Percentiles rank a stretch among this genome's conserved stretches.
Evolutionary conservation across 92 coral and sea anemone species (phyloP).

Genomic region (Heliopora coerulea): DNA sequence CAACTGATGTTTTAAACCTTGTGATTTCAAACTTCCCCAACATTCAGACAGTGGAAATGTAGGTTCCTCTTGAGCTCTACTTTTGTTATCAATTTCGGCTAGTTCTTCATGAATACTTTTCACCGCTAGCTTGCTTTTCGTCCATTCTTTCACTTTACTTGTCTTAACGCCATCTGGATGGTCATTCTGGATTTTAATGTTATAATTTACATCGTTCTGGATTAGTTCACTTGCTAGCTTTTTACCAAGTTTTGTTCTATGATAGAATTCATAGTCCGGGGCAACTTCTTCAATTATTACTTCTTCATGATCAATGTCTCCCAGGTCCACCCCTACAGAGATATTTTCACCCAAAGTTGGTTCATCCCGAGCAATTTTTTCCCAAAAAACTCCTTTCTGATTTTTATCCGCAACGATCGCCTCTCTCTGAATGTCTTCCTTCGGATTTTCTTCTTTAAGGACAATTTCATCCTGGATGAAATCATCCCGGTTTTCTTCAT

Average conservation of each 20-base stretch:
- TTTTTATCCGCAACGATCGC: too few species aligned
- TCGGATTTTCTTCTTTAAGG: too few species aligned
- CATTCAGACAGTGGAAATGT: not conserved
- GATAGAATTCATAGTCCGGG: too few species aligned
- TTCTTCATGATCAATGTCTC: too few species aligned
- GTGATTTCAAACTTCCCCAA: not conserved
- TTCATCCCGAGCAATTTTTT: too few species aligned
- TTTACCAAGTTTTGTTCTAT: not conserved
- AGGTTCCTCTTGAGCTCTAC: not conserved
- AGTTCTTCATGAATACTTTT: not conserved
- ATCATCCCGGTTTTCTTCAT: not conserved
- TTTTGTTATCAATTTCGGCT: not conserved
- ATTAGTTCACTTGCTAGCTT: not conserved
- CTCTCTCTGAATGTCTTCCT: too few species aligned
- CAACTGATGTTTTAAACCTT: not conserved
- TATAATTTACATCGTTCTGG: not conserved
- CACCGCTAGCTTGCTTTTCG: not conserved
- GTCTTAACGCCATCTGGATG: not conserved
- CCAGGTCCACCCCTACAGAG: too few species aligned
- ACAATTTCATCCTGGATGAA: slow-evolving; percentile 1
- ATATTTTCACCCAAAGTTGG: too few species aligned
- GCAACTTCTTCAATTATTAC: too few species aligned
- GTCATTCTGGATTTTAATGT: not conserved
- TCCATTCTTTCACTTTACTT: not conserved
- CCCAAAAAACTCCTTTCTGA: too few species aligned